Evolutionary conservation across 1,140 invertebrate species (phyloP), one percentile per base, ranked within the genome.

Genomic region (Pissodes strobi): DNA sequence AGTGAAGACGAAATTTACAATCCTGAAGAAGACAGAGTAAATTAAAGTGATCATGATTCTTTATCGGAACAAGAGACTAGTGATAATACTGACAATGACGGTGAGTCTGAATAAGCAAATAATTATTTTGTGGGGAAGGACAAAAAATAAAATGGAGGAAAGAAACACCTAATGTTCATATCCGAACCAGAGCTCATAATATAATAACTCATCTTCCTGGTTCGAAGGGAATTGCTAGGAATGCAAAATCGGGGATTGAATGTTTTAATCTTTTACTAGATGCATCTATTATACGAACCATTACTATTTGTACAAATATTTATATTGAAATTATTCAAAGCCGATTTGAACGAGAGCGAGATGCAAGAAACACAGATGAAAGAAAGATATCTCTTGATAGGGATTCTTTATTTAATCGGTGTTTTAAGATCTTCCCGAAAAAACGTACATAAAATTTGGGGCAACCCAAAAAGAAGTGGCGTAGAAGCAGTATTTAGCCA

Each of bases 371-470:
- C 10, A 59, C 63, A 6, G 39, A 58, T 52, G 15, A 41, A n/a
- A 51, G n/a, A 22, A 45, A 65, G 52, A 64, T 65, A 23, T 6
- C 55, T 56, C 3, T 27, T 59, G 9, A 38, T 64, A 17, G 63
- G 63, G 10, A 41, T 65, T 15, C 23, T 65, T n/a, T 65, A 39
- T 45, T 23, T 65, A 46, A 43, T 56, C 18, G 63, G 46, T 9
- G 13, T 27, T 8, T 48, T 18, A 5, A 65, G 48, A 43, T 13
- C n/a, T 10, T 59, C 39, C 34, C 10, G 52, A 19, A 22, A 59
- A 39, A 65, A 65, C 25, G 6, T 43, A 34, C 19, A 25, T 12
- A 69, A 78, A 43, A 48, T 77, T 25, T 76, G 72, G 75, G 48
- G 34, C 12, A 65, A 27, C 25, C 15, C 52, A 38, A 64, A 72